phyloP scores from a whole-genome alignment of 1,140 invertebrate species.

The Marisa cornuarietis region DNA sequence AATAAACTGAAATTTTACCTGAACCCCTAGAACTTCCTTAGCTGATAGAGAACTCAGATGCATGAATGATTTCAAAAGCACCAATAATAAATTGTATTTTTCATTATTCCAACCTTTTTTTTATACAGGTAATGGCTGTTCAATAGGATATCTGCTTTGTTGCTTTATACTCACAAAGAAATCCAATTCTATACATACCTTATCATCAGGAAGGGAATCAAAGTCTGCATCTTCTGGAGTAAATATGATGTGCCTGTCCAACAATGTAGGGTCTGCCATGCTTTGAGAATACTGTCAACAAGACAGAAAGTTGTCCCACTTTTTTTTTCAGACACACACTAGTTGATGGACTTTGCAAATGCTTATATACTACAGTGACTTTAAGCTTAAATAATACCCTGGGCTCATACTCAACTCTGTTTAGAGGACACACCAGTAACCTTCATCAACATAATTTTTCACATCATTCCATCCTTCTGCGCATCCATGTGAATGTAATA shows the following conservation, averaged over 20 bases:
- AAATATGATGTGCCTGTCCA: constrained; percentile 34
- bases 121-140: too few species aligned
- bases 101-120: too few species aligned
- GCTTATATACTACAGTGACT: neutral
- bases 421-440: neutral
- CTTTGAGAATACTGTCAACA: constrained; percentile 7
- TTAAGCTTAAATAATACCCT: neutral
- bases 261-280: neutral
- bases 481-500: neutral
- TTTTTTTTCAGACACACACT: neutral
- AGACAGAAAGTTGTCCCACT: neutral
- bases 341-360: neutral
- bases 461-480: neutral
- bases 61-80: neutral
- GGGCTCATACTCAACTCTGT: neutral
- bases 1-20: too few species aligned
- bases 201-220: constrained; percentile 46
- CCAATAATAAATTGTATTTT: too few species aligned
- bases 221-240: constrained; percentile 52
- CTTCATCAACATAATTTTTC: neutral
- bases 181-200: constrained; percentile 29
- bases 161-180: too few species aligned
- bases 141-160: too few species aligned
- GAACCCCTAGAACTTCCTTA: too few species aligned
- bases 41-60: too few species aligned